These are phyloP conservation scores for Acronicta psi DNA, from an alignment of 2,888 invertebrate species.

Conservation along the genomic window DNA sequence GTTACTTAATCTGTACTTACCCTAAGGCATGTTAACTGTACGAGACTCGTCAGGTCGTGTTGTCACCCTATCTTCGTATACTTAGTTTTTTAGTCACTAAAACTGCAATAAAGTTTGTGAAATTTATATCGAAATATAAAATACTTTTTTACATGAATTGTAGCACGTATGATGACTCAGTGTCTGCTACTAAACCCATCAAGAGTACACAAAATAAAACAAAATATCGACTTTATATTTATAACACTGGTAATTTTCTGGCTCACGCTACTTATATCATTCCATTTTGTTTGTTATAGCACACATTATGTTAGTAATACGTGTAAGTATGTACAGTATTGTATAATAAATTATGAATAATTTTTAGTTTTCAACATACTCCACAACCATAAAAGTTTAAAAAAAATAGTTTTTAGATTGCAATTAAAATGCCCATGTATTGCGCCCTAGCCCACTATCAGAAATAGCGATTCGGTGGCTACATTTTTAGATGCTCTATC, in stretches of 20 bases:
- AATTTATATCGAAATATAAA: background rate
- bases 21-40: no score
- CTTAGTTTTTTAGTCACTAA: no score
- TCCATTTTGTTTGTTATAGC: background rate
- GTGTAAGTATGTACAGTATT: background rate
- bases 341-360: background rate
- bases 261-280: background rate
- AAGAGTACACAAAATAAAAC: constrained; percentile 1
- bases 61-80: no score
- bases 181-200: constrained; percentile 1
- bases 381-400: no score
- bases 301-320: background rate
- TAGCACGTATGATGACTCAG: constrained; percentile 1
- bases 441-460: no score
- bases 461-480: no score
- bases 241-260: background rate
- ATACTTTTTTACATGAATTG: background rate
- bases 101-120: background rate
- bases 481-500: no score
- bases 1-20: no score
- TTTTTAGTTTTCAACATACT: no score
- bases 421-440: no score
- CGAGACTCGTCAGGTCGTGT: no score
- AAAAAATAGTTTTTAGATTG: no score
- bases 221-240: background rate